Evolutionary conservation across 2,113 vertebrate species (phyloP), one percentile per base, ranked within the genome.

Genomic region (Psittacula cyanocephala): DNA sequence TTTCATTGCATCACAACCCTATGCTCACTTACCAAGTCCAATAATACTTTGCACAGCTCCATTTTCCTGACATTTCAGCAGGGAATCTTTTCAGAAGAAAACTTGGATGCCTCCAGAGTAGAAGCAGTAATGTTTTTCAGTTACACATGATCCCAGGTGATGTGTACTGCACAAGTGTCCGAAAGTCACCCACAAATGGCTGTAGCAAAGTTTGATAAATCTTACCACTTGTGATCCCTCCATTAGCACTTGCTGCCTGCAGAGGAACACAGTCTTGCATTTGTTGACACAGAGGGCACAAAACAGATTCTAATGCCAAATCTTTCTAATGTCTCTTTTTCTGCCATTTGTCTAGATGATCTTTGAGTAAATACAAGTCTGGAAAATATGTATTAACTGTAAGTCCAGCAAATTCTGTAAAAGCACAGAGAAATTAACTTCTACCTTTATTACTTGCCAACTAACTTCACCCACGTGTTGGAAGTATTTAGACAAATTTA

Each of bases 401-500:
- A 72, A 91, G 18, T 88, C 83, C 31, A 81, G 50, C 27, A 78
- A 75, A 81, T 47, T 83, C 27, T 81, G 25, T 63, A 70, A 83
- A n/a, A 90, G 19, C 82, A 83, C 1, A 11, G 15, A 77, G 49
- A 80, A 78, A 60, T 43, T 89, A 50, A 41, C 53, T 86, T 92
- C n/a, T 52, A 82, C 39, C 15, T 37, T 90, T 75, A 50, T 31
- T 63, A 63, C 39, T 83, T 86, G 80, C 60, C 50, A 88, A 15
- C 50, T 83, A 41, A 70, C 46, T 93, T 94, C 50, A 80, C 7
- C 7, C 41, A 5, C 7, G 41, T 82, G 57, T 33, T 96, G 44
- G 53, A 93, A 93, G 71, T n/a, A 86, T 81, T 93, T 86, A 92
- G 86, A 90, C 46, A 22, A 90, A 94, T 74, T 82, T 88, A 90